A percentile compares a stretch with the other conserved stretches of the same genome.
Evolutionary conservation across 37 sponge, comb jelly and placozoan species (phyloP).

Genomic region (Mnemiopsis leidyi): DNA sequence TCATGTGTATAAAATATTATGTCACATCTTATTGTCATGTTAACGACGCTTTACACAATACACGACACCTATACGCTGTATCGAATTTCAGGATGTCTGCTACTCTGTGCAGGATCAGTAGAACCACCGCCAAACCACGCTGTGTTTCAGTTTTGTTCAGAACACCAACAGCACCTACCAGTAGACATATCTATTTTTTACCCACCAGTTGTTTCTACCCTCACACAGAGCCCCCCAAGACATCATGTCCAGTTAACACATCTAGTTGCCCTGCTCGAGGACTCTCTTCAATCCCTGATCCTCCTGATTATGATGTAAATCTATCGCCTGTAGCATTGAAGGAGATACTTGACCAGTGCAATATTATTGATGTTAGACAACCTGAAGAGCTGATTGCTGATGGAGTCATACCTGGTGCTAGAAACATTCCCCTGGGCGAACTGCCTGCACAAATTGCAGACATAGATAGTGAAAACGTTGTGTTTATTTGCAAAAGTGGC

Average conservation of each 20-base stretch:
- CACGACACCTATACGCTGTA: background rate
- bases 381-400: conserved; percentile 1
- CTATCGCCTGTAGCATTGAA: background rate
- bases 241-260: background rate
- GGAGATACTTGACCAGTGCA: background rate
- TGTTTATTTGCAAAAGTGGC: conserved; percentile 29
- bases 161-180: background rate
- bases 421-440: conserved; percentile 41
- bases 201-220: background rate
- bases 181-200: too few species aligned
- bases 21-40: too few species aligned
- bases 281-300: background rate
- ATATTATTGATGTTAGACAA: conserved; percentile 37
- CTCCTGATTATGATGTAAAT: conserved; percentile 17
- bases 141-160: background rate
- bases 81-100: background rate
- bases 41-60: too few species aligned
- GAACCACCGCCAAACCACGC: background rate
- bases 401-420: background rate
- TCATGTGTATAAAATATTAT: too few species aligned
- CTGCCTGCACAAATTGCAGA: background rate
- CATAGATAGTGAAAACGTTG: background rate
- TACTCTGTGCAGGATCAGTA: background rate
- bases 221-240: background rate
- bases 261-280: background rate